phyloP scores from a whole-genome alignment of 2,888 invertebrate species.

The Beris morrisii region DNA sequence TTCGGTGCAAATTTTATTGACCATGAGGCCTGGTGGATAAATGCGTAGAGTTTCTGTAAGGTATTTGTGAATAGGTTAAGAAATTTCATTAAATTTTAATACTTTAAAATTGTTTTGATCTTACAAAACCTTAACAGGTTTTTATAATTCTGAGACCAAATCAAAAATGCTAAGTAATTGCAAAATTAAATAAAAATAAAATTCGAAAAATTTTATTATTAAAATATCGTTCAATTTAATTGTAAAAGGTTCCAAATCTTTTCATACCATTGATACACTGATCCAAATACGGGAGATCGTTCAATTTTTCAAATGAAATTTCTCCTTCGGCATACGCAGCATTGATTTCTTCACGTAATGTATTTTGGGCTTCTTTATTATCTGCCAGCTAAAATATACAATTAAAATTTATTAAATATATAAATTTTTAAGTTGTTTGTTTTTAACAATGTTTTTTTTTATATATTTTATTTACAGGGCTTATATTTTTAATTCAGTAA shows the following conservation, averaged over 20 bases:
- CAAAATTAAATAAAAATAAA: no score
- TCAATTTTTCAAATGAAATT: slow-evolving; percentile 44
- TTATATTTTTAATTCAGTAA: no score
- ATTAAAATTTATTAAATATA: not conserved
- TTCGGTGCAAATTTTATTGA: slow-evolving; percentile 46
- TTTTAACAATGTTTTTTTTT: not conserved
- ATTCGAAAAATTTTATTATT: no score
- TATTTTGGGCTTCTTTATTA: slow-evolving; percentile 44
- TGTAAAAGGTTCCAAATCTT: slow-evolving; percentile 39
- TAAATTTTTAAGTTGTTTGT: not conserved
- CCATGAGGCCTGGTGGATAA: no score
- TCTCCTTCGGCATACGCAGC: slow-evolving; percentile 40
- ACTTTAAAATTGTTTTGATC: no score
- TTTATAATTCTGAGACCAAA: not conserved
- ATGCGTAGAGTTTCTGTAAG: slow-evolving; percentile 48
- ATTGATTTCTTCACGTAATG: slow-evolving; percentile 45
- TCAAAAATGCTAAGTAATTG: not conserved
- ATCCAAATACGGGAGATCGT: slow-evolving; percentile 46
- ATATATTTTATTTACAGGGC: no score
- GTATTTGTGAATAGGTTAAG: no score
- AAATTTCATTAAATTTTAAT: not conserved
- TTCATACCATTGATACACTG: slow-evolving; percentile 46
- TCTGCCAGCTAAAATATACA: slow-evolving; percentile 41
- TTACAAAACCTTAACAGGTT: not conserved
- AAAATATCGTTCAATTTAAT: slow-evolving; percentile 24